Evolutionary conservation across 2,113 vertebrate genomes (phyloP).

Genomic region (Isurus oxyrinchus): DNA sequence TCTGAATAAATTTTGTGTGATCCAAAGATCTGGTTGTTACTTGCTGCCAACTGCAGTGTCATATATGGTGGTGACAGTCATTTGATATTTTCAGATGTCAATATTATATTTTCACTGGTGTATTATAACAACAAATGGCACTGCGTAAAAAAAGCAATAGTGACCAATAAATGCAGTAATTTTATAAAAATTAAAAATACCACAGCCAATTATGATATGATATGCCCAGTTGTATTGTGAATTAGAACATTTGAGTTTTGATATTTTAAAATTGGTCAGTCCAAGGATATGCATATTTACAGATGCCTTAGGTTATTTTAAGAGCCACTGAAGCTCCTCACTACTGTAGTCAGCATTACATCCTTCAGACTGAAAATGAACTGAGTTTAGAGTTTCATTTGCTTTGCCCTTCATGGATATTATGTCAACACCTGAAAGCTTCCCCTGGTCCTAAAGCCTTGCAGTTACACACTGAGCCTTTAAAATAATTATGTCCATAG

Average conservation of each 20-base stretch:
- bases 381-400: slow-evolving; percentile 21
- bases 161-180: neutral
- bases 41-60: neutral
- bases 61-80: neutral
- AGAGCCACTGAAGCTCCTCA: neutral
- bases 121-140: neutral
- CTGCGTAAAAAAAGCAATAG: neutral
- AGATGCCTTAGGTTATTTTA: slow-evolving; percentile 32
- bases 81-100: neutral
- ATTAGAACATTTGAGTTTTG: neutral
- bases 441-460: neutral
- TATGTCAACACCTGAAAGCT: neutral
- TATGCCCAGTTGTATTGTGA: neutral
- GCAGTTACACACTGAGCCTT: neutral
- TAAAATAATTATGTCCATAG: neutral
- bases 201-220: neutral
- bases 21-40: neutral
- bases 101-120: neutral
- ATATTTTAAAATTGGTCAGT: neutral
- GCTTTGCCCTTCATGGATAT: neutral
- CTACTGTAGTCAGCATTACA: neutral
- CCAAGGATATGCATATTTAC: neutral
- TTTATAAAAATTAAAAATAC: neutral
- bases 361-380: neutral
- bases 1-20: neutral